Evolutionary conservation across 2,888 invertebrate species (phyloP).

Genomic region (Lucinisca nassula): DNA sequence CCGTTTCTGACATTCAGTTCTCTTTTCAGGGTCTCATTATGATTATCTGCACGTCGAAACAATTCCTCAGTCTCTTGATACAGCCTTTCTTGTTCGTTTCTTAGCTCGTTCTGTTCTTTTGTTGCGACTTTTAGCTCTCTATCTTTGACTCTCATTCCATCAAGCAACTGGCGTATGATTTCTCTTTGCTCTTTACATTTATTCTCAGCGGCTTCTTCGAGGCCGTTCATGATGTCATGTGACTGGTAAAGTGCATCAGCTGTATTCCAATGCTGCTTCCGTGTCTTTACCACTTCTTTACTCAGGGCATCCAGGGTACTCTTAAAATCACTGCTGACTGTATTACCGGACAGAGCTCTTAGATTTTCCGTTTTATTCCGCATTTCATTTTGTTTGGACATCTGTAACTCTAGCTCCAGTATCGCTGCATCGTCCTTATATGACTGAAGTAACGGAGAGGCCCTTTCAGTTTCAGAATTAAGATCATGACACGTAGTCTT

Average conservation of each 20-base stretch:
- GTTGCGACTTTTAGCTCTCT: slow-evolving; percentile 61
- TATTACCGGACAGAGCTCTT: background rate
- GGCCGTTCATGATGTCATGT: slow-evolving; percentile 72
- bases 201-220: slow-evolving; percentile 77
- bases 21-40: slow-evolving; percentile 71
- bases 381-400: slow-evolving; percentile 77
- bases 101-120: slow-evolving; percentile 69
- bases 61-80: slow-evolving; percentile 76
- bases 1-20: slow-evolving; percentile 70
- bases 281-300: slow-evolving; percentile 71
- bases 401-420: slow-evolving; percentile 76
- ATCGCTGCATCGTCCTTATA: slow-evolving; percentile 76
- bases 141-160: slow-evolving; percentile 75
- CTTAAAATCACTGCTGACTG: slow-evolving; percentile 28
- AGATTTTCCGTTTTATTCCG: slow-evolving; percentile 68
- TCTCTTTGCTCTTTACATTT: slow-evolving; percentile 73
- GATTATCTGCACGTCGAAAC: slow-evolving; percentile 73
- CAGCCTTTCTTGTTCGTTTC: slow-evolving; percentile 70
- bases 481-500: background rate
- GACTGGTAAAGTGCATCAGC: slow-evolving; percentile 76
- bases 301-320: slow-evolving; percentile 56
- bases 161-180: slow-evolving; percentile 73
- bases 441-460: slow-evolving; percentile 73
- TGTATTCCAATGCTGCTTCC: slow-evolving; percentile 74
- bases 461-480: background rate